phyloP scores from a whole-genome alignment of 2,888 invertebrate species.

The Punctoribates punctum region DNA sequence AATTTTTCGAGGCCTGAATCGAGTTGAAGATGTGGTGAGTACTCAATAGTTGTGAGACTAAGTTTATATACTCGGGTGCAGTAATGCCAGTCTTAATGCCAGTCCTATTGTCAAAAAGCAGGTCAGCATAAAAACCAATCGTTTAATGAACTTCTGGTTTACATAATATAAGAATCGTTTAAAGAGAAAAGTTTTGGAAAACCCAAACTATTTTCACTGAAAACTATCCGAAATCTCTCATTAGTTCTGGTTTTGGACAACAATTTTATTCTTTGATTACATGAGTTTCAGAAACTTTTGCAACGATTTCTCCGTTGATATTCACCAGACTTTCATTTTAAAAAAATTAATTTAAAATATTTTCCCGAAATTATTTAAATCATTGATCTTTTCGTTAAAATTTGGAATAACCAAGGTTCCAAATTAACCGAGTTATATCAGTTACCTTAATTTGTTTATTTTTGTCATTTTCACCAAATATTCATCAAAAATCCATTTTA shows the following conservation, averaged over 20 bases:
- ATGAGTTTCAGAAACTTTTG: neutral
- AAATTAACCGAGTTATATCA: too few species aligned
- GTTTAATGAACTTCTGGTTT: constrained; percentile 33
- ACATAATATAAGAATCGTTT: neutral
- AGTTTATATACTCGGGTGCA: constrained; percentile 6
- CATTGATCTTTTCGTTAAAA: too few species aligned
- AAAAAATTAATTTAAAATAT: too few species aligned
- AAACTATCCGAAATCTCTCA: neutral
- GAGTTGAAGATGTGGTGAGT: neutral
- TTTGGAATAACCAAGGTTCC: too few species aligned
- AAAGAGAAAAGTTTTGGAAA: neutral
- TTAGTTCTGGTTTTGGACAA: neutral
- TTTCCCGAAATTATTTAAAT: too few species aligned
- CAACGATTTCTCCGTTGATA: too few species aligned
- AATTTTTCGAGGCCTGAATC: neutral
- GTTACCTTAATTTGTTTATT: too few species aligned
- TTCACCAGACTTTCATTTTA: too few species aligned
- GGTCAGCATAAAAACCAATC: constrained; percentile 26
- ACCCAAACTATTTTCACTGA: constrained; percentile 12
- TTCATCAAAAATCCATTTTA: too few species aligned
- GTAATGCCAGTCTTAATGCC: neutral
- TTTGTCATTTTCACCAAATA: too few species aligned
- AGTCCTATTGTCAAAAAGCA: constrained; percentile 13
- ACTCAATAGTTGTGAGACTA: neutral
- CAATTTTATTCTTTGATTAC: neutral